Conservation (phyloP, 1,140 invertebrate genomes). For the Sinonovacula constricta region DNA sequence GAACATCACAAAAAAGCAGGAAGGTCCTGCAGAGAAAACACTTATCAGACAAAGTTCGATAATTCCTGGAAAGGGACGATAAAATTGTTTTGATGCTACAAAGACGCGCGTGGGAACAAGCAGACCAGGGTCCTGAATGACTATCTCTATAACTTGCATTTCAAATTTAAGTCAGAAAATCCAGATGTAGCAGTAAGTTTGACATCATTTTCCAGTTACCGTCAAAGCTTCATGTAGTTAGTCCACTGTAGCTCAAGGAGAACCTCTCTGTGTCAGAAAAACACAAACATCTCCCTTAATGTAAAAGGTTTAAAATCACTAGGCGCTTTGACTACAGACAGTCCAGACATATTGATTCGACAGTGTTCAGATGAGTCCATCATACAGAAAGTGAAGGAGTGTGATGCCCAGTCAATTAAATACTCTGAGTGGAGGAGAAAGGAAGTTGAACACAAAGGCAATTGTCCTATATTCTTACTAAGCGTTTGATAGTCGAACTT, state of each 20-base stretch:
- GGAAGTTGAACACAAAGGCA: conserved; percentile 5
- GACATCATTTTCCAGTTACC: neutral
- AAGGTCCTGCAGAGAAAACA: neutral
- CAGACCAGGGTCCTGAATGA: conserved; percentile 6
- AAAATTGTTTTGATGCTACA: neutral
- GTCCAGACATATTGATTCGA: neutral
- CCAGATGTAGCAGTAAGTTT: neutral
- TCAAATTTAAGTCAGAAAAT: neutral
- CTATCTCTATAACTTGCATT: conserved; percentile 2
- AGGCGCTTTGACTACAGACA: neutral
- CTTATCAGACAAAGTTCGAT: neutral
- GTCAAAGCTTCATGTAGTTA: neutral
- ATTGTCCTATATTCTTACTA: no score
- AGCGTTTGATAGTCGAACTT: neutral
- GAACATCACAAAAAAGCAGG: neutral
- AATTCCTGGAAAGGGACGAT: neutral
- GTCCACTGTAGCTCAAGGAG: conserved; percentile 4
- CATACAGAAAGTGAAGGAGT: neutral
- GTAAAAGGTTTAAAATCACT: neutral
- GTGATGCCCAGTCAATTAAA: neutral
- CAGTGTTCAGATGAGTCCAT: neutral
- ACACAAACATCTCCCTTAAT: conserved; percentile 11
- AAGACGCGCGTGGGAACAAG: neutral
- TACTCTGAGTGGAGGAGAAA: conserved; percentile 32
- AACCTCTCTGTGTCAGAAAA: conserved; percentile 19